phyloP scores from a whole-genome alignment of 1,140 invertebrate species.

The Drosophila tsacasi region DNA sequence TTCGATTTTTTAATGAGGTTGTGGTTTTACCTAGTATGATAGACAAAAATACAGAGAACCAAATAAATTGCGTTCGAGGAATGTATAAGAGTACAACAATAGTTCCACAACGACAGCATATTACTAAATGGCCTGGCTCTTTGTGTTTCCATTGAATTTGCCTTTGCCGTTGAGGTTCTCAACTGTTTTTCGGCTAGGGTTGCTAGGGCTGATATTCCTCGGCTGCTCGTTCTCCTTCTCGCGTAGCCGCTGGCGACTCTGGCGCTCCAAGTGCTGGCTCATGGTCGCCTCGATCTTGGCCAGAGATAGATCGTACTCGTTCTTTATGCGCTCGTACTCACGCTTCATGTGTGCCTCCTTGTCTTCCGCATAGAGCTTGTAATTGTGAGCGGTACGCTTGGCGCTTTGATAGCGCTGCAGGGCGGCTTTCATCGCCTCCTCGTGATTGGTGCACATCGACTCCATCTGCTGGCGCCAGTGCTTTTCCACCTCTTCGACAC shows the following conservation, averaged over 20 bases:
- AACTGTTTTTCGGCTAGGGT: conserved; percentile 1
- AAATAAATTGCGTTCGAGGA: not conserved
- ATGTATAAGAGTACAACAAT: conserved; percentile 24
- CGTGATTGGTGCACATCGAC: conserved; percentile 52
- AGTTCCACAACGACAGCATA: conserved; percentile 4
- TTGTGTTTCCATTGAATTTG: not conserved
- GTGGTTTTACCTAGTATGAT: not conserved
- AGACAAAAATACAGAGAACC: not conserved
- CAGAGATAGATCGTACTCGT: conserved; percentile 72
- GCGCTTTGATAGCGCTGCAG: conserved; percentile 87
- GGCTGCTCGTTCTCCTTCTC: conserved; percentile 67
- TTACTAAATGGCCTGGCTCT: not conserved
- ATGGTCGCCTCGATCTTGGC: conserved; percentile 72
- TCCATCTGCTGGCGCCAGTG: conserved; percentile 70
- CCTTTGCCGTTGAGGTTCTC: conserved; percentile 2
- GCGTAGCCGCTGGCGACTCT: conserved; percentile 45
- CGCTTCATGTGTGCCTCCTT: conserved; percentile 81
- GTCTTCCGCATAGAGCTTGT: conserved; percentile 85
- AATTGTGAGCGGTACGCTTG: conserved; percentile 87
- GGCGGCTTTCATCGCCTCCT: conserved; percentile 76
- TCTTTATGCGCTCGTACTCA: conserved; percentile 78
- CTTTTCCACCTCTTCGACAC: conserved; percentile 61
- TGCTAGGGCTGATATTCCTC: conserved; percentile 41
- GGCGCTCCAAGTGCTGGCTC: conserved; percentile 61
- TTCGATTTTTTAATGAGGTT: not conserved